Conservation (phyloP, 2,888 invertebrate species). For the Invenusta paracnida region DNA sequence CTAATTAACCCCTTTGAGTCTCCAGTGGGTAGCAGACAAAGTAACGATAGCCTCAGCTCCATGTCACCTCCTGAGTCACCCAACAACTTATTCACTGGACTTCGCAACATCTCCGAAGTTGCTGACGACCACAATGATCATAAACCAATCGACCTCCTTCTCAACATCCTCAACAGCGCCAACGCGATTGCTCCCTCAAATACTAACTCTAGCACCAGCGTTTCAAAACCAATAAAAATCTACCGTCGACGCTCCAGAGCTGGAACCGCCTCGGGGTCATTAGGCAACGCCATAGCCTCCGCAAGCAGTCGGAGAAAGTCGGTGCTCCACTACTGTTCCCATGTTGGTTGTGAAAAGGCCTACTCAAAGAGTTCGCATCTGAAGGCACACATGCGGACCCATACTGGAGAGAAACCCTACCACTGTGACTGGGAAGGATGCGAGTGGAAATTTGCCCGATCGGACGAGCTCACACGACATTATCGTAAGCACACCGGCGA, state of each 20-base stretch:
- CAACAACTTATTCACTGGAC: not conserved
- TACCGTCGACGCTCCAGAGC: not conserved
- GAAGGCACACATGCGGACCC: conserved; percentile 35
- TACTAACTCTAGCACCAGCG: not conserved
- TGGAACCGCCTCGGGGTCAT: not conserved
- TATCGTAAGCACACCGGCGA: conserved; percentile 66
- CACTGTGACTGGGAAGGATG: conserved; percentile 67
- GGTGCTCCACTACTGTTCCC: conserved; percentile 4
- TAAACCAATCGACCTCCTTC: not conserved
- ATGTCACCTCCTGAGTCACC: not conserved
- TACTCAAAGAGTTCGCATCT: conserved; percentile 39
- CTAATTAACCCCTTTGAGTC: not conserved
- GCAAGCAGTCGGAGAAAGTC: not conserved
- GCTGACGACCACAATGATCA: not conserved
- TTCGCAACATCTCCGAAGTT: not conserved
- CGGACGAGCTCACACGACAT: conserved; percentile 67
- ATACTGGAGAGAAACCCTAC: conserved; percentile 68
- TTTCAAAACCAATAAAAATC: not conserved
- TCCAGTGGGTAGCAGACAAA: not conserved
- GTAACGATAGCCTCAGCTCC: not conserved
- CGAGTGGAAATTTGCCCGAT: conserved; percentile 67
- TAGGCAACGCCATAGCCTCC: not conserved
- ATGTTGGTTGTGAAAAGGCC: conserved; percentile 28
- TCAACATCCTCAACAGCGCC: not conserved
- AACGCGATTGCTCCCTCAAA: not conserved